These are phyloP conservation scores for Agrotis exclamationis DNA, from an alignment of 2,888 invertebrate genomes.

Conservation along the genomic window DNA sequence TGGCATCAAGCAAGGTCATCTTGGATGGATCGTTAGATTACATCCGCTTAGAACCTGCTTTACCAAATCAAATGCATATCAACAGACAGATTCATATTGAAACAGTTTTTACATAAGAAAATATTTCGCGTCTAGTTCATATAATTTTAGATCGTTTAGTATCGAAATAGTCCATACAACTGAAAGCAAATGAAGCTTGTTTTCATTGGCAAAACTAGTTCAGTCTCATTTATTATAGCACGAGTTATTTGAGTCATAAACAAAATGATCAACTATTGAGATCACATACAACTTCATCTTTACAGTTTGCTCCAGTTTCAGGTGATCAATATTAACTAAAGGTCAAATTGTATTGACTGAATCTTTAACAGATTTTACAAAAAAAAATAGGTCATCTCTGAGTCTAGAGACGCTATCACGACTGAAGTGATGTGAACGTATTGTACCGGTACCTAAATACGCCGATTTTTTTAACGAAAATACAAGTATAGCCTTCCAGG, in stretches of 20 bases:
- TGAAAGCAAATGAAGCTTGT: slow-evolving; percentile 16
- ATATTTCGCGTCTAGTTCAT: not conserved
- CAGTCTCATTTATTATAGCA: slow-evolving; percentile 26
- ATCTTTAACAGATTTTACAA: not conserved
- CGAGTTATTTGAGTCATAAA: slow-evolving; percentile 23
- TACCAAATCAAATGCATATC: not conserved
- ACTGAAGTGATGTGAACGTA: no score
- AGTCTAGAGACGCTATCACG: no score
- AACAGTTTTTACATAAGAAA: slow-evolving; percentile 6
- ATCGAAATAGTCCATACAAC: slow-evolving; percentile 17
- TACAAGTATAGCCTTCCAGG: no score
- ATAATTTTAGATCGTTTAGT: slow-evolving; percentile 3
- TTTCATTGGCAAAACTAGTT: slow-evolving; percentile 35
- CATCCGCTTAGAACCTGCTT: no score
- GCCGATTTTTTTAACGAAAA: no score
- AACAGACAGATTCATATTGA: not conserved
- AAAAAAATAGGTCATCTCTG: not conserved
- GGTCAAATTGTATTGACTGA: slow-evolving; percentile 1
- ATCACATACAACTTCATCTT: not conserved
- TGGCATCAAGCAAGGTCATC: no score
- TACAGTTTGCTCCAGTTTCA: slow-evolving; percentile 20
- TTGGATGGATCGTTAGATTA: no score
- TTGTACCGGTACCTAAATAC: no score
- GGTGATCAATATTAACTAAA: not conserved
- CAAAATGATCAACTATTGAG: slow-evolving; percentile 37